Evolutionary conservation across 2,888 invertebrate genomes (phyloP), one percentile per base, ranked within the genome.

Genomic region (Tetragonisca angustula): DNA sequence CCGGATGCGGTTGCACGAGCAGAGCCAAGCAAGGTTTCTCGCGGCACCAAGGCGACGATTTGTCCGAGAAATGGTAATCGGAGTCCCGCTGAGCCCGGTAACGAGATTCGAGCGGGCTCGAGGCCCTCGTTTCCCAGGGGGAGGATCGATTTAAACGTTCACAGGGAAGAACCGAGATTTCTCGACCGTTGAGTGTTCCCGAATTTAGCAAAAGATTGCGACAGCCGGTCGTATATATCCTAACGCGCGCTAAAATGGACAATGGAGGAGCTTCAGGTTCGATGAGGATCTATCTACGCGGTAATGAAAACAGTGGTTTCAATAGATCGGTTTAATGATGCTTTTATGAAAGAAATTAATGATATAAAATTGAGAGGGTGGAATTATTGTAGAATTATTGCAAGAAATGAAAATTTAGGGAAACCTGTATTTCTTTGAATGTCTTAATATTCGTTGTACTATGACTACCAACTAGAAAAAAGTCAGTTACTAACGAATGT

Each of bases 31-130:
- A 52, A 19, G 54, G 72, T 62, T 73, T 72, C 72, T 68, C 68
- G 81, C 82, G 84, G 81, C 72, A 82, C 85, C 81, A 84, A 83
- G 90, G 89, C 90, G 89, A 90, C 89, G 90, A 89, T 89, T 89
- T 89, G 90, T 89, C 90, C 87, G 78, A 89, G 89, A 90, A 89
- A 89, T 89, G 89, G 89, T 89, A 89, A 89, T 89, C 90, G 90
- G 89, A 83, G 81, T 84, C 89, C 89, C 82, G 89, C 89, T 89
- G 89, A 24, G 89, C 79, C 67, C 65, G 84, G 90, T 89, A 89
- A 89, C 89, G 90, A 89, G 90, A 88, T 89, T 89, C 90, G 89
- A 84, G 83, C 70, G 83, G 85, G 77, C 79, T 84, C 75, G 56
- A 50, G 83, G 72, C 59, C 76, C 74, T 49, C 67, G 64, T 27